These are phyloP conservation scores for Phragmatobia fuliginosa DNA, from an alignment of 2,888 invertebrate species.

Conservation along the genomic window DNA sequence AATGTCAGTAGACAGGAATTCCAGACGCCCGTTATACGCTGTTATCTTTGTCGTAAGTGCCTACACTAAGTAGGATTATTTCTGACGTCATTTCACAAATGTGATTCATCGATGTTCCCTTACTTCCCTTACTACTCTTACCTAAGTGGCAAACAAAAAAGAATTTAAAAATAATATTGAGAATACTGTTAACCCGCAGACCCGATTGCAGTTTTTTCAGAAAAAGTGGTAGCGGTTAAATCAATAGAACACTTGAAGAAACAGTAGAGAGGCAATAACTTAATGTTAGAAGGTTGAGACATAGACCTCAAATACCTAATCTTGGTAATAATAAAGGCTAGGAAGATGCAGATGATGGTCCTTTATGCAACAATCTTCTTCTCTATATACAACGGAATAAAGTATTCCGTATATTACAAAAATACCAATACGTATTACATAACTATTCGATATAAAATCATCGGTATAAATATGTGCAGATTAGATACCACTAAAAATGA, in stretches of 20 bases:
- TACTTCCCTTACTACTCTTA: constrained; percentile 19
- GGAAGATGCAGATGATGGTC: no score
- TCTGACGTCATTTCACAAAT: constrained; percentile 31
- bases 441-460: not conserved
- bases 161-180: not conserved
- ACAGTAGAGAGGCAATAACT: not conserved
- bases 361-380: no score
- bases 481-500: not conserved
- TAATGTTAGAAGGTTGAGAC: no score
- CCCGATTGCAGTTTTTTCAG: not conserved
- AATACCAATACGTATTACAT: not conserved
- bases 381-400: not conserved
- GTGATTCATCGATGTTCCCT: constrained; percentile 16
- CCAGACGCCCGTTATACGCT: constrained; percentile 41
- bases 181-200: not conserved
- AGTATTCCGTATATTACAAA: no score
- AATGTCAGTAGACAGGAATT: constrained; percentile 35
- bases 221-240: not conserved
- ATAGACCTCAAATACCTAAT: no score
- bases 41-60: constrained; percentile 42
- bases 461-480: not conserved
- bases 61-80: constrained; percentile 17
- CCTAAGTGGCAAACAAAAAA: not conserved
- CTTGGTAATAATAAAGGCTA: no score
- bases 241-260: not conserved